Evolutionary conservation across 2,888 invertebrate species (phyloP), one percentile per base, ranked within the genome.

Genomic region (Leucoma salicis): DNA sequence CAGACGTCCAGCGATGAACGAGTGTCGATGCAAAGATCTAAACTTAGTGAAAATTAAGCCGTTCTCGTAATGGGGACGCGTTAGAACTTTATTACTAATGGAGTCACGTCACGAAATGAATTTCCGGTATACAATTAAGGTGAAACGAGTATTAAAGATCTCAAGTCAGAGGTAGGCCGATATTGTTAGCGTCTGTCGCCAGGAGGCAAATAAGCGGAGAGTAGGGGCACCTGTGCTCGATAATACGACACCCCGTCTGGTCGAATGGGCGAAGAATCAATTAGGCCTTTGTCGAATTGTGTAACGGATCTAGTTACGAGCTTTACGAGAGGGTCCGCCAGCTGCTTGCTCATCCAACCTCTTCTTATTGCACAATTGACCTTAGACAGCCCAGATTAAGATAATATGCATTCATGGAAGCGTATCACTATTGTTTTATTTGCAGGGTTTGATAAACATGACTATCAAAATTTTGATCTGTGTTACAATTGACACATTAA

Each of bases 191-290:
- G 73, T 74, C 74, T 72, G 76, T 82, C 79, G 74, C 74, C 71
- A 72, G 75, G 73, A 82, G 79, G 77, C 76, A 75, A 78, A 82
- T 82, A 80, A 74, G 75, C 75, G 74, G 73, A 70, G 74, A 71
- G 76, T 60, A 67, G 70, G 58, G 74, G 76, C 88, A 88, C 88
- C 88, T 88, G 88, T 79, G 86, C 73, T 77, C 86, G 80, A 79
- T 85, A 86, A 87, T 83, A 82, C 82, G 82, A 78, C 81, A 82
- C 78, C 82, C 79, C 84, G 83, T 86, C 87, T 85, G 86, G 78
- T 58, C 82, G 74, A 73, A 82, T 84, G 86, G 84, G 85, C 82
- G 79, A 86, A 77, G 83, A 89, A 87, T 89, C 88, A 89, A 89
- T 89, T 88, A 89, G 88, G 82, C 75, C 78, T 76, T 78, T 76